phyloP scores from a whole-genome alignment of 2,888 invertebrate species.

The Chalcis sispes region DNA sequence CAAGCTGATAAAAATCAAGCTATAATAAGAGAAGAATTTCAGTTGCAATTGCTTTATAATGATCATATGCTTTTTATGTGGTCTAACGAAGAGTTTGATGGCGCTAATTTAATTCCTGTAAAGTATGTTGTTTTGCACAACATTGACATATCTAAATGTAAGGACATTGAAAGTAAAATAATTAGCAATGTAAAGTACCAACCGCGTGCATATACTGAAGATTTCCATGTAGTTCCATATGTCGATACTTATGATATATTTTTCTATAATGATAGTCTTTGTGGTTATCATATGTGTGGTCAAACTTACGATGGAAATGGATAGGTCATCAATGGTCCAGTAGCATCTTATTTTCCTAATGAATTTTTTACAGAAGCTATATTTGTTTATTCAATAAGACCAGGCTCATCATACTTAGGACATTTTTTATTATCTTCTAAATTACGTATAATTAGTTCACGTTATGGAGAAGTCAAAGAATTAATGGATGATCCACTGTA shows the following conservation, averaged over 20 bases:
- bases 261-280: constrained; percentile 10
- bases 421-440: constrained; percentile 28
- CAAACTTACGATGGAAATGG: constrained; percentile 12
- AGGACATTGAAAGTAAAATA: not conserved
- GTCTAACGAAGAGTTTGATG: not conserved
- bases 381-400: constrained; percentile 4
- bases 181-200: not conserved
- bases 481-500: constrained; percentile 18
- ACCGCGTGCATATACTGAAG: not conserved
- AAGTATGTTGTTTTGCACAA: not conserved
- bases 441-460: constrained; percentile 21
- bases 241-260: constrained; percentile 19
- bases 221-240: constrained; percentile 30
- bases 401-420: constrained; percentile 10
- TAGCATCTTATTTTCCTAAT: constrained; percentile 15
- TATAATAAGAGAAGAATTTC: not conserved
- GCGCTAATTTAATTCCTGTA: not conserved
- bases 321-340: constrained; percentile 18
- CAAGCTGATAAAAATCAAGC: not conserved
- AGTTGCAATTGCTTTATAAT: constrained; percentile 15
- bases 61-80: constrained; percentile 12
- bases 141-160: constrained; percentile 16
- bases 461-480: constrained; percentile 20
- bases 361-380: not conserved
- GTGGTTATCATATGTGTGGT: constrained; percentile 21